phyloP scores from a whole-genome alignment of 2,113 vertebrate species.

The Mobula hypostoma region DNA sequence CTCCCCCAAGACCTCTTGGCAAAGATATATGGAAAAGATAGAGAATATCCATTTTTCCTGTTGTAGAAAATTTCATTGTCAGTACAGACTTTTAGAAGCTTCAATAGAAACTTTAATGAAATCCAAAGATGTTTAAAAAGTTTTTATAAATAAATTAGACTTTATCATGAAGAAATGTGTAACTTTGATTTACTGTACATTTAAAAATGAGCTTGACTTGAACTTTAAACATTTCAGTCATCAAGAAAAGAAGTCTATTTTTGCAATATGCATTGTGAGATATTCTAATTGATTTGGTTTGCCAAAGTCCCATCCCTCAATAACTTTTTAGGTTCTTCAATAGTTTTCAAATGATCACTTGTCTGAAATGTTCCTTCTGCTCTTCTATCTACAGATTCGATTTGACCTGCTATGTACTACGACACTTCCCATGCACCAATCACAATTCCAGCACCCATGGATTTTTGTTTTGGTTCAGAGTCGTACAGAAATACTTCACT shows the following conservation, averaged over 20 bases:
- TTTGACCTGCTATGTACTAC: too few species aligned
- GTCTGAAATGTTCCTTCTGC: too few species aligned
- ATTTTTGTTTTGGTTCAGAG: too few species aligned
- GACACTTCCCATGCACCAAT: too few species aligned
- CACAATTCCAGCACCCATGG: too few species aligned
- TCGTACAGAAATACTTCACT: too few species aligned
- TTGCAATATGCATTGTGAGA: background rate
- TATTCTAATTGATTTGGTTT: background rate
- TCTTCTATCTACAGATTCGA: too few species aligned
- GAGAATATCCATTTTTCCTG: background rate
- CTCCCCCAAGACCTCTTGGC: background rate
- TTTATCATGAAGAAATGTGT: background rate
- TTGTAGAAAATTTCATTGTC: background rate
- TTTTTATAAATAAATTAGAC: background rate
- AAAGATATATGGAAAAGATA: background rate
- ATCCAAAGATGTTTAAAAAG: background rate
- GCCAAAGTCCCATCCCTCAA: too few species aligned
- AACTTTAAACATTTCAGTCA: background rate
- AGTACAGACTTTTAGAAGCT: background rate
- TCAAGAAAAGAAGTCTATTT: background rate
- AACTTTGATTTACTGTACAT: background rate
- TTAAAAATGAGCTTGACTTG: background rate
- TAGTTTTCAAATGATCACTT: background rate
- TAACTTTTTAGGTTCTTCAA: background rate
- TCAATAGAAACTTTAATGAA: background rate